Evolutionary conservation across 2,888 invertebrate genomes (phyloP).

Genomic region (Notocelia uddmanniana): DNA sequence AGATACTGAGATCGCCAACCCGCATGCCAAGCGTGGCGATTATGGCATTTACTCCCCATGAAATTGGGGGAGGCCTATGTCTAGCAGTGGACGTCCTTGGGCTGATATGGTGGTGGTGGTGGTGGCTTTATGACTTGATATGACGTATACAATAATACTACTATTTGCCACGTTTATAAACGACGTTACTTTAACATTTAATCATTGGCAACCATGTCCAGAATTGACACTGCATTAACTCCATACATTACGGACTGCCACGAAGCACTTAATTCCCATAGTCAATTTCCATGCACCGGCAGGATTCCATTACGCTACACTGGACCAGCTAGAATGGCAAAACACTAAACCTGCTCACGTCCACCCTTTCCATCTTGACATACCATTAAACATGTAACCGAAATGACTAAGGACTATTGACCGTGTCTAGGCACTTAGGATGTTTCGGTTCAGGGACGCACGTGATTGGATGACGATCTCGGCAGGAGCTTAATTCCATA

Average conservation of each 20-base stretch:
- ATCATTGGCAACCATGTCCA: too few species aligned
- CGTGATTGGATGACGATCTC: slow-evolving; percentile 30
- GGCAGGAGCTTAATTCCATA: slow-evolving; percentile 37
- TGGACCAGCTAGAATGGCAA: not conserved
- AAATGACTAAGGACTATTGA: slow-evolving; percentile 14
- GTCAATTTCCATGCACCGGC: slow-evolving; percentile 27
- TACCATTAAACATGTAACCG: not conserved
- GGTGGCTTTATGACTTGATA: too few species aligned
- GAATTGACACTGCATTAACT: not conserved
- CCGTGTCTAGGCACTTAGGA: slow-evolving; percentile 1
- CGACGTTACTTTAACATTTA: not conserved
- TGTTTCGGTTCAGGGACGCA: not conserved
- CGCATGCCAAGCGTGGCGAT: too few species aligned
- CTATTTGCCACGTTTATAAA: too few species aligned
- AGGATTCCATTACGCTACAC: slow-evolving; percentile 5
- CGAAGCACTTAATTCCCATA: slow-evolving; percentile 20
- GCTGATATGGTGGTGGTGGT: too few species aligned
- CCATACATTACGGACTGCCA: slow-evolving; percentile 11
- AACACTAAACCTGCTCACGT: not conserved
- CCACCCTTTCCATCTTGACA: slow-evolving; percentile 8
- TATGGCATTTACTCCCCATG: too few species aligned
- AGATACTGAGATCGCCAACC: too few species aligned
- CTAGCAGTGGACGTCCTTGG: too few species aligned
- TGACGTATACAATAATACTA: too few species aligned
- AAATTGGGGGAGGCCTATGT: too few species aligned